A percentile compares a stretch with the other conserved stretches of the same genome.
Evolutionary conservation across 1,140 invertebrate species (phyloP).

Genomic region (Penaeus vannamei): DNA sequence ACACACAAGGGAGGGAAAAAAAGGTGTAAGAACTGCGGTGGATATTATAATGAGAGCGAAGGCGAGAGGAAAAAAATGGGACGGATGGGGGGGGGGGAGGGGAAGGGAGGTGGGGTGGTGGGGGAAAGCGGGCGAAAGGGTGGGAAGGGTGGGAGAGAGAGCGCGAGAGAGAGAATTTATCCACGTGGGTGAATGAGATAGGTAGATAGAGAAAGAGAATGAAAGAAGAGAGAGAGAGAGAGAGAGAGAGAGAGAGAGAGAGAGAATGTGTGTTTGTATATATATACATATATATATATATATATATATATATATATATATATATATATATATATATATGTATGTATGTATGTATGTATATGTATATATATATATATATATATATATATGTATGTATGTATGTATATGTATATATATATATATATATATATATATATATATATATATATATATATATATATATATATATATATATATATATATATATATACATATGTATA

Average conservation of each 20-base stretch:
- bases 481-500: too few relatives aligned
- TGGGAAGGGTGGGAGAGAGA: background rate
- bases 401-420: too few relatives aligned
- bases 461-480: too few relatives aligned
- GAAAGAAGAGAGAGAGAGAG: slow-evolving; percentile 22
- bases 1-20: slow-evolving; percentile 34
- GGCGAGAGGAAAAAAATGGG: slow-evolving; percentile 19
- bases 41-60: slow-evolving; percentile 49
- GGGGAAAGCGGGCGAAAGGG: background rate
- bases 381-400: too few relatives aligned
- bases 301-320: too few relatives aligned
- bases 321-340: too few relatives aligned
- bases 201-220: background rate
- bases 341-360: too few relatives aligned
- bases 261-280: background rate
- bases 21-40: slow-evolving; percentile 57
- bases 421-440: too few relatives aligned
- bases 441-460: too few relatives aligned
- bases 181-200: background rate
- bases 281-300: too few relatives aligned
- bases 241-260: slow-evolving; percentile 19
- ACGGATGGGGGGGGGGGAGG: slow-evolving; percentile 9
- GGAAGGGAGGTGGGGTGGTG: background rate
- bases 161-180: background rate
- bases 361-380: too few relatives aligned